phyloP scores from a whole-genome alignment of 2,888 invertebrate species.

The Luperina nickerlii region DNA sequence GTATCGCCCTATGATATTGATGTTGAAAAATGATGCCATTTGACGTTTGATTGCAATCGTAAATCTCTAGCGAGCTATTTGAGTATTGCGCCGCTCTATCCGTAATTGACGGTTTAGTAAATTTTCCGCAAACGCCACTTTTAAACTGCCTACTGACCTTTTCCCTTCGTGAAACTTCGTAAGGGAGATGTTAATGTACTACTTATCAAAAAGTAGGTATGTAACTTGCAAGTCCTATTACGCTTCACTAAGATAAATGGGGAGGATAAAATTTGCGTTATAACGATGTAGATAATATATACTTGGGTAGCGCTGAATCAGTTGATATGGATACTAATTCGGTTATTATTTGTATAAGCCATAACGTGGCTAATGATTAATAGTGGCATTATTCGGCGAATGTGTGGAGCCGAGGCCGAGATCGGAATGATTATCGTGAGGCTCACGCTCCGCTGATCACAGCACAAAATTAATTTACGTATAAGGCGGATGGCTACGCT shows the following conservation, averaged over 20 bases:
- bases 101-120: constrained; percentile 61
- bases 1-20: constrained; percentile 77
- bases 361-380: constrained; percentile 76
- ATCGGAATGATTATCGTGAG: constrained; percentile 85
- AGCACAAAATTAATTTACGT: constrained; percentile 87
- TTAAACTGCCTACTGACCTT: constrained; percentile 42
- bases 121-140: constrained; percentile 51
- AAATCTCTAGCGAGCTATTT: constrained; percentile 73
- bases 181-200: constrained; percentile 55
- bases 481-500: constrained; percentile 70
- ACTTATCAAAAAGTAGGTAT: constrained; percentile 57
- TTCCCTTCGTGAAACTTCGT: constrained; percentile 39
- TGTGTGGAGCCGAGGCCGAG: constrained; percentile 75
- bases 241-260: constrained; percentile 55
- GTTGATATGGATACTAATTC: constrained; percentile 63
- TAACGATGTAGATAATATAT: constrained; percentile 59
- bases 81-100: constrained; percentile 55
- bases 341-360: constrained; percentile 63
- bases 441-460: constrained; percentile 83
- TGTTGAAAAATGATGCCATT: constrained; percentile 80
- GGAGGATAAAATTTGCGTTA: constrained; percentile 53
- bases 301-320: constrained; percentile 55
- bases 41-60: constrained; percentile 80
- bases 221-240: constrained; percentile 60
- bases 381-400: constrained; percentile 79